Evolutionary conservation across 53 echinoderm and acorn worm genomes (phyloP).

Genomic region (Stichopus horrens): DNA sequence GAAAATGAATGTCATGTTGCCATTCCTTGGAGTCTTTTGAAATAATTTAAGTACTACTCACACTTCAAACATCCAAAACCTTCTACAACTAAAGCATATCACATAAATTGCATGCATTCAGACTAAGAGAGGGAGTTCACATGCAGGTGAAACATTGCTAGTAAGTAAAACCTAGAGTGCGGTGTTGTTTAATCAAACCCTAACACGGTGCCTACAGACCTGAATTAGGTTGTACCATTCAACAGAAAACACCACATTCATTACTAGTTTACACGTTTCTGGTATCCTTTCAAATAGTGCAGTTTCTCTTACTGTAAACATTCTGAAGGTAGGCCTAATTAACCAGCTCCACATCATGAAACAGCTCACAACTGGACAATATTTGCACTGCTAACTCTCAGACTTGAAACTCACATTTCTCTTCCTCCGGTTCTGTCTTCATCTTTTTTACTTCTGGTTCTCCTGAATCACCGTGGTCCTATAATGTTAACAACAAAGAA

Average conservation of each 20-base stretch:
- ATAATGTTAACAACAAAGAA: background rate
- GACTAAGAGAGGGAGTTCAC: no score
- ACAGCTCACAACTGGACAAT: background rate
- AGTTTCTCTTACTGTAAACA: background rate
- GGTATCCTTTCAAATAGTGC: background rate
- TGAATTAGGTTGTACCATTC: no score
- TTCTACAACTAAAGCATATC: no score
- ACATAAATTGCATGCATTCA: no score
- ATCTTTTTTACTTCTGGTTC: slow-evolving; percentile 29
- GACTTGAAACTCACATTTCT: background rate
- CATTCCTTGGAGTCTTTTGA: no score
- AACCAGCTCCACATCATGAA: background rate
- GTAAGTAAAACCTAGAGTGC: no score
- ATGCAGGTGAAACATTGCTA: no score
- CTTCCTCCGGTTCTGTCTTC: slow-evolving; percentile 3
- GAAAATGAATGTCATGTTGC: no score
- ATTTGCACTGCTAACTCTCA: background rate
- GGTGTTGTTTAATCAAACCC: no score
- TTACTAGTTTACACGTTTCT: background rate
- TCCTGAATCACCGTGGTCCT: background rate
- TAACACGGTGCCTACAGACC: no score
- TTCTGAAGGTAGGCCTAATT: background rate
- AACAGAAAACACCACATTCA: background rate
- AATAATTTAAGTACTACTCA: no score
- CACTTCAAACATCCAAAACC: no score